Evolutionary conservation across 2,797 vertebrate species (phyloP), one percentile per base, ranked within the genome.

Genomic region (Poliocrania exsul): DNA sequence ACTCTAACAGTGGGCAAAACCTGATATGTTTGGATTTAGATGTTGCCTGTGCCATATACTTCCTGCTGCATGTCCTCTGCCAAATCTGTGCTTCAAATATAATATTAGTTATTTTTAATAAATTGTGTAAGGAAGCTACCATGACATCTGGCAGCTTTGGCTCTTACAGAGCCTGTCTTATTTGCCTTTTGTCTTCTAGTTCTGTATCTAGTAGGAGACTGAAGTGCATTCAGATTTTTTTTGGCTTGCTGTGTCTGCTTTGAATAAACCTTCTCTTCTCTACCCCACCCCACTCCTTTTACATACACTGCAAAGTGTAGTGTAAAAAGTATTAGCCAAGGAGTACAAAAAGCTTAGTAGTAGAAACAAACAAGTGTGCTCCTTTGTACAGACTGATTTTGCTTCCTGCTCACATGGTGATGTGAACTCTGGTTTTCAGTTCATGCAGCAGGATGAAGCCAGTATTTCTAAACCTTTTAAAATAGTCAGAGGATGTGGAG

Each of bases 401-500:
- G 72, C 80, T 95, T 92, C 85, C 84, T 21, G 9, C 65, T 92
- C 84, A 40, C 60, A 33, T 17, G 71, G 83, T 28, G 25, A 58
- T 56, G 64, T 95, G 85, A 87, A 84, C 84, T 77, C 46, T 82
- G 81, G 56, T 85, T 86, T 94, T 62, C 80, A 86, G 61, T 94
- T 86, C 89, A 50, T 75, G 58, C 82, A 57, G 35, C 83, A 87
- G 90, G 78, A 89, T 92, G 77, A 95, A 92, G 89, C 86, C 81
- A 78, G 72, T 83, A 77, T 95, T 95, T 96, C 95, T 88, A 93
- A 96, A 61, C 13, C 8, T 49, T 95, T 71, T 77, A 56, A 95
- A 94, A 72, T n/a, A 95, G 95, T 88, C 80, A 81, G 80, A 93
- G 92, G 79, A 74, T 88, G 71, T 85, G 88, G 85, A 88, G 95